These are phyloP conservation scores for Standfussiana lucernea DNA, from an alignment of 2,888 invertebrate species.

Conservation along the genomic window DNA sequence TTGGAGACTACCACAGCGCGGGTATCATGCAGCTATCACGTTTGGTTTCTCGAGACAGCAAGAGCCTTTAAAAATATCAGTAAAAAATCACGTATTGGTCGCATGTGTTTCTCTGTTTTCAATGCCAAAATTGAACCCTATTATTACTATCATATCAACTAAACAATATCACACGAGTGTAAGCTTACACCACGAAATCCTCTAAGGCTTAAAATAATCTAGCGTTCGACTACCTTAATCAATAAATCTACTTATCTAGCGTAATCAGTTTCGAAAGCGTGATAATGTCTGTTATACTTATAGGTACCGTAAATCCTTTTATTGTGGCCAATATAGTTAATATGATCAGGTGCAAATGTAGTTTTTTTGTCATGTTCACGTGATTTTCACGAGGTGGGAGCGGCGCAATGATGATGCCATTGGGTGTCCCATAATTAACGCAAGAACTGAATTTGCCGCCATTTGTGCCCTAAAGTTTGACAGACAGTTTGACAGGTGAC, in stretches of 20 bases:
- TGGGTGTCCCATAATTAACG: not conserved
- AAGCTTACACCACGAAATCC: slow-evolving; percentile 12
- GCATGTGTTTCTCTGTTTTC: slow-evolving; percentile 4
- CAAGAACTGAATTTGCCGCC: not conserved
- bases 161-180: not conserved
- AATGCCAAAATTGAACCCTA: slow-evolving; percentile 17
- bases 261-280: slow-evolving; percentile 51
- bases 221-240: slow-evolving; percentile 31
- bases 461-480: not conserved
- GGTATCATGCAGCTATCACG: not conserved
- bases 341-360: not conserved
- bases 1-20: too few species aligned
- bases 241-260: slow-evolving; percentile 39
- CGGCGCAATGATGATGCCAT: not conserved
- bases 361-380: not conserved
- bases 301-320: slow-evolving; percentile 41
- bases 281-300: slow-evolving; percentile 32
- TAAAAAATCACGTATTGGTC: not conserved
- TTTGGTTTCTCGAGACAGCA: not conserved
- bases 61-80: not conserved
- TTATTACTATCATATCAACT: not conserved
- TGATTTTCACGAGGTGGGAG: not conserved
- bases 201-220: slow-evolving; percentile 44
- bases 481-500: not conserved
- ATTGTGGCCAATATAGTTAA: slow-evolving; percentile 14